Evolutionary conservation across 2,888 invertebrate species (phyloP).

Genomic region (Trilocha varians): DNA sequence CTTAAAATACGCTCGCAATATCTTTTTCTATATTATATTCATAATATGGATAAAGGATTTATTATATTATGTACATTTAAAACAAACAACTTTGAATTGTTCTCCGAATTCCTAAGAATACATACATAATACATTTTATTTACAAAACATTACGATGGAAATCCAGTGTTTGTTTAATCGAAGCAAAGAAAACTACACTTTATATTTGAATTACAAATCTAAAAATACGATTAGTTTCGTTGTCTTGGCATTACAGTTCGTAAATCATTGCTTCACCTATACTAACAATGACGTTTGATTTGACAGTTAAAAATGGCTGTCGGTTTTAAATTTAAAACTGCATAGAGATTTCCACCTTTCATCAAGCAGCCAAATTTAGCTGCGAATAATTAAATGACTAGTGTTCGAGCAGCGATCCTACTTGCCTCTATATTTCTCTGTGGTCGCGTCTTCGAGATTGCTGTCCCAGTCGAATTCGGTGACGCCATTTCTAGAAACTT

Average conservation of each 20-base stretch:
- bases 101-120: background rate
- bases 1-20: background rate
- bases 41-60: background rate
- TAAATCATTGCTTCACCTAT: too few relatives aligned
- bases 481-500: constrained; percentile 82
- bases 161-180: background rate
- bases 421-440: constrained; percentile 62
- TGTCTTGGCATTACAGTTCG: background rate
- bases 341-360: background rate
- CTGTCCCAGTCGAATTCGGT: constrained; percentile 94
- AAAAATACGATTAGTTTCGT: background rate
- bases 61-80: background rate
- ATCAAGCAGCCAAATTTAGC: background rate
- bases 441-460: constrained; percentile 80
- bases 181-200: background rate
- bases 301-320: background rate
- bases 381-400: constrained; percentile 30
- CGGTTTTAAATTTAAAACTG: background rate
- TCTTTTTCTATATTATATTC: background rate
- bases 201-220: background rate
- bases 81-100: background rate
- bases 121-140: background rate
- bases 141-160: background rate
- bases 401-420: constrained; percentile 28
- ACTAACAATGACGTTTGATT: too few relatives aligned